Base-by-base conservation (phyloP, 1,140 invertebrate species). In the Zaprionus inermis region DNA sequence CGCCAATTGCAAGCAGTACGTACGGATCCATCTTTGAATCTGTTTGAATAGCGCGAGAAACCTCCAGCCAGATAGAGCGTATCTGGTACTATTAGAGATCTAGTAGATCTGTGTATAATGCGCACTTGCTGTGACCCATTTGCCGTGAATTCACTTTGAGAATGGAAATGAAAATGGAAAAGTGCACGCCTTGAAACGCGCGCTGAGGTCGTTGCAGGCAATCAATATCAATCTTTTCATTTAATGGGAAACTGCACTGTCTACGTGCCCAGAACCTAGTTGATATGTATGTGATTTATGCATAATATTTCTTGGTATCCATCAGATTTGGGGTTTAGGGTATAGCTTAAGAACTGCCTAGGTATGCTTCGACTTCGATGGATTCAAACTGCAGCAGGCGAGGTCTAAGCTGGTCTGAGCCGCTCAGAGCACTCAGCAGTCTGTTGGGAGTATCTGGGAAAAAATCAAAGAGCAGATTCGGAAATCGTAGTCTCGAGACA, bases 1-100 rank as follows among this genome's bases (percentile, higher is more conserved):
- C 74, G 84, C 77, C 75, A 76, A 78, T 82, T 79, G 38, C 32
- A 51, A 67, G 55, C 57, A 28, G 41, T 7, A 67, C 9, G 2
- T 7, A 44, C 38, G 24, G 5, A 5, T 1, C 3, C 24, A 28
- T 28, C 24, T 28, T 16, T 56, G 1, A 20, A 41, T 41, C 18
- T 34, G 36, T 9, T n/a, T 44, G 38, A 44, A 44, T 44, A 44
- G 38, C 16, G 6, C 3, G n/a, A n/a, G 38, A 6, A 38, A 28
- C 24, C 24, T 28, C 24, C 24, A 38, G 36, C 36, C n/a, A 38
- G 36, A 38, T 44, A 7, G 36, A 38, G 14, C 5, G 6, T 38
- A n/a, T 7, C 22, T n/a, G n/a, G n/a, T n/a, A n/a, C 24, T 28
- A 28, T 28, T 2, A 28, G 3, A 28, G n/a, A n/a, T n/a, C n/a